These are phyloP conservation scores for Drosophila merina DNA, from an alignment of 2,888 invertebrate species.

Conservation along the genomic window DNA sequence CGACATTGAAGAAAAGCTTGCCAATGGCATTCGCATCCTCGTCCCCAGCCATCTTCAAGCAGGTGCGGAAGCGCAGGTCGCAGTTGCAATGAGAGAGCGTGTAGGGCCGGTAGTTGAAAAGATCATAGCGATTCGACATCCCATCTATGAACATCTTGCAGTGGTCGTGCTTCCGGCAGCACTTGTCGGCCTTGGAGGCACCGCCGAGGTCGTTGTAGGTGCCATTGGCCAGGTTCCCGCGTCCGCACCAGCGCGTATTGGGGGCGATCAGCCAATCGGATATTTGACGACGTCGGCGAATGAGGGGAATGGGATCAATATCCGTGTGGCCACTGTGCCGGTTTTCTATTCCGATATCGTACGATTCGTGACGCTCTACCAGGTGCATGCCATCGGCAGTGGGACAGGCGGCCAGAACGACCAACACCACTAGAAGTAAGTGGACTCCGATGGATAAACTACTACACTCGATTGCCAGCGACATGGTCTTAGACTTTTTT, in stretches of 20 bases:
- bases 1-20: conserved; percentile 96
- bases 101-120: conserved; percentile 95
- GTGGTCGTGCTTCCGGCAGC: conserved; percentile 94
- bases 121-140: conserved; percentile 92
- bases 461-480: neutral
- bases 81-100: conserved; percentile 96
- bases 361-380: conserved; percentile 26
- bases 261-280: conserved; percentile 91
- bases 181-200: conserved; percentile 92
- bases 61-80: conserved; percentile 95
- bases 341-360: conserved; percentile 50
- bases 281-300: conserved; percentile 68
- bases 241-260: conserved; percentile 97
- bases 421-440: conserved; percentile 15
- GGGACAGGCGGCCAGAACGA: conserved; percentile 41
- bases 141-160: conserved; percentile 94
- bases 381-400: conserved; percentile 52
- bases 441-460: neutral
- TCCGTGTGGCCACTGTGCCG: conserved; percentile 47
- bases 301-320: conserved; percentile 24
- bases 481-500: conserved; percentile 2
- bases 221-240: conserved; percentile 90
- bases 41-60: conserved; percentile 93
- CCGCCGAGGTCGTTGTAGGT: conserved; percentile 93
- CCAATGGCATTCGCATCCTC: conserved; percentile 95